Percentiles rank a stretch among this genome's conserved stretches.
phyloP scores from a whole-genome alignment of 2,888 invertebrate species.

The Euphydryas editha region DNA sequence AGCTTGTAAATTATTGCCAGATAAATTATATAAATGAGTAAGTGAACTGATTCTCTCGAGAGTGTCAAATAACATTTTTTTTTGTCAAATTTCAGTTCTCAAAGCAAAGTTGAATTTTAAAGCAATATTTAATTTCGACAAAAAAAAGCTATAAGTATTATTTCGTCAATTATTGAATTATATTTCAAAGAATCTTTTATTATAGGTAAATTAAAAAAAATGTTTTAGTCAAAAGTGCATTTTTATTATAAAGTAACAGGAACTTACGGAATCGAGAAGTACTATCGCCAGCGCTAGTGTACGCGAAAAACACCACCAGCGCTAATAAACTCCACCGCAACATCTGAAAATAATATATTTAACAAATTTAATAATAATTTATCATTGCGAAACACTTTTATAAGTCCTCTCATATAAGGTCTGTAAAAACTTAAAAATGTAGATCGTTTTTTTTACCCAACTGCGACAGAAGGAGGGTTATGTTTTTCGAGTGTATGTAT shows the following conservation, averaged over 20 bases:
- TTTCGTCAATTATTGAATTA: too few species aligned
- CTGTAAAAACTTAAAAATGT: too few species aligned
- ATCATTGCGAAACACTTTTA: too few species aligned
- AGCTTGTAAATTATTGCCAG: background rate
- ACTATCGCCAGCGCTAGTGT: slow-evolving; percentile 56
- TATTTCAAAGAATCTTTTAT: too few species aligned
- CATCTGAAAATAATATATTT: slow-evolving; percentile 59
- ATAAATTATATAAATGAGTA: too few species aligned
- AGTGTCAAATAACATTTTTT: too few species aligned
- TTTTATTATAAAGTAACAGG: slow-evolving; percentile 6
- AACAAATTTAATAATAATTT: background rate
- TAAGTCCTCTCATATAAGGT: too few species aligned
- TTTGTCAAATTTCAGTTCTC: background rate
- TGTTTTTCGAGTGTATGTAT: too few species aligned
- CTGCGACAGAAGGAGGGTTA: too few species aligned
- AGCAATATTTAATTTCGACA: background rate
- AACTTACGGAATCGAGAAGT: slow-evolving; percentile 71
- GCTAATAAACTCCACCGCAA: slow-evolving; percentile 63
- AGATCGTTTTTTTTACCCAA: too few species aligned
- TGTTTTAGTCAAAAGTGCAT: background rate
- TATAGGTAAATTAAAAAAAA: background rate
- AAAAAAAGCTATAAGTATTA: background rate
- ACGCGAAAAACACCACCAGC: slow-evolving; percentile 56
- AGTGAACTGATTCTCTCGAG: too few species aligned
- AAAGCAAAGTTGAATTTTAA: background rate